A percentile compares a stretch with the other conserved stretches of the same genome.
Evolutionary conservation across 2,888 invertebrate species (phyloP).

Genomic region (Caenorhabditis sp.): DNA sequence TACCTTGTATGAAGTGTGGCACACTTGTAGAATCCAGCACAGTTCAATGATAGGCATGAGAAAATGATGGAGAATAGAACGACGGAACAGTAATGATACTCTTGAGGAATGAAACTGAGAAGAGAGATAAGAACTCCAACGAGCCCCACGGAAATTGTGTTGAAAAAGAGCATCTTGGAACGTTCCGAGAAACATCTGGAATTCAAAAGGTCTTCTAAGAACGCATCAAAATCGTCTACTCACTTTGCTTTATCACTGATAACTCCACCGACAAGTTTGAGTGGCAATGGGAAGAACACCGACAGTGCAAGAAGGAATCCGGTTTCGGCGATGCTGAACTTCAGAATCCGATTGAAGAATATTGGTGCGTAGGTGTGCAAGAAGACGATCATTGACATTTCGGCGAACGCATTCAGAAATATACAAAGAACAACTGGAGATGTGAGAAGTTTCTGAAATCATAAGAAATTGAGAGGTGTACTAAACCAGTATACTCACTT

Average conservation of each 20-base stretch:
- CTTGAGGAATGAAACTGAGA: conserved; percentile 59
- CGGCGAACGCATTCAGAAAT: conserved; percentile 80
- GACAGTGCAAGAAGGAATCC: conserved; percentile 65
- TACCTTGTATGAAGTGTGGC: conserved; percentile 77
- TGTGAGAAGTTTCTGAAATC: conserved; percentile 73
- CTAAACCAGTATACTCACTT: conserved; percentile 55
- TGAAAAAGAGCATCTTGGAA: conserved; percentile 74
- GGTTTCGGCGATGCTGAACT: conserved; percentile 68
- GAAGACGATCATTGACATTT: conserved; percentile 78
- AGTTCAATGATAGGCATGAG: conserved; percentile 74
- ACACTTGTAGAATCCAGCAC: conserved; percentile 81
- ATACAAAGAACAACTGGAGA: conserved; percentile 75
- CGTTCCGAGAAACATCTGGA: conserved; percentile 66
- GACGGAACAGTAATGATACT: conserved; percentile 53
- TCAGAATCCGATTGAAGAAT: conserved; percentile 75
- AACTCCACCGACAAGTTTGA: conserved; percentile 77
- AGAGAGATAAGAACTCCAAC: conserved; percentile 68
- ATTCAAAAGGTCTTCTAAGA: no score
- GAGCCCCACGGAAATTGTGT: conserved; percentile 74
- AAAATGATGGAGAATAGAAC: conserved; percentile 73
- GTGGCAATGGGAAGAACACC: conserved; percentile 66
- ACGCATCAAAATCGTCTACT: not conserved
- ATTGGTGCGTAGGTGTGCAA: conserved; percentile 80
- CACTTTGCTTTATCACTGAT: conserved; percentile 74
- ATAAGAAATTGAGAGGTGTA: not conserved